Conservation (phyloP, 2,888 invertebrate species). For the Prosopocoilus inquinatus region DNA sequence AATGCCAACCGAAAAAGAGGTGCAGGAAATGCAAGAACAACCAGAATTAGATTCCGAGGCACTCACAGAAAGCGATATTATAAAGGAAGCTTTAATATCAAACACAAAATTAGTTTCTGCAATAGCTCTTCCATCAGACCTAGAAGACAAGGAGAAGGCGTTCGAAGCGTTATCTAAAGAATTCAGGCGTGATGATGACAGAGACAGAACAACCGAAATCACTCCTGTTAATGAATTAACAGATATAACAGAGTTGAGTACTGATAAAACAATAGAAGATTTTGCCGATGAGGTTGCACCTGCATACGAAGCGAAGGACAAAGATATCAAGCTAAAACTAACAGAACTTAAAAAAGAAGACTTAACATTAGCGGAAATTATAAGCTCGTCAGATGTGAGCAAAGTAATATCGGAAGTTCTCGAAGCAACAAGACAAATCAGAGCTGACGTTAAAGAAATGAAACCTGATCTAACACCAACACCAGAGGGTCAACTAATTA, state of each 20-base stretch:
- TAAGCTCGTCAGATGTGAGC: constrained; percentile 38
- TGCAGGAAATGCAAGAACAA: no score
- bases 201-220: constrained; percentile 19
- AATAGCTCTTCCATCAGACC: constrained; percentile 36
- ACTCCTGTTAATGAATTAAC: constrained; percentile 22
- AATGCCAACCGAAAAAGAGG: no score
- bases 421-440: constrained; percentile 52
- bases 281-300: constrained; percentile 11
- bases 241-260: constrained; percentile 17
- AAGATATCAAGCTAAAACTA: constrained; percentile 17
- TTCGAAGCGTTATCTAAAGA: constrained; percentile 20
- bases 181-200: constrained; percentile 12
- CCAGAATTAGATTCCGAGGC: no score
- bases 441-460: constrained; percentile 52
- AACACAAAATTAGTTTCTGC: constrained; percentile 40
- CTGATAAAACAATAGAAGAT: constrained; percentile 14
- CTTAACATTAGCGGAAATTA: constrained; percentile 6
- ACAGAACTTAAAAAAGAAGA: constrained; percentile 15
- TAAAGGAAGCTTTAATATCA: constrained; percentile 37
- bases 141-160: constrained; percentile 23
- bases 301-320: constrained; percentile 22
- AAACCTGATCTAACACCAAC: constrained; percentile 57
- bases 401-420: constrained; percentile 52
- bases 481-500: constrained; percentile 49
- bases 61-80: constrained; percentile 24